These are phyloP conservation scores for Eulemur albifrons DNA, from an alignment of 2,797 vertebrate species.

Conservation along the genomic window DNA sequence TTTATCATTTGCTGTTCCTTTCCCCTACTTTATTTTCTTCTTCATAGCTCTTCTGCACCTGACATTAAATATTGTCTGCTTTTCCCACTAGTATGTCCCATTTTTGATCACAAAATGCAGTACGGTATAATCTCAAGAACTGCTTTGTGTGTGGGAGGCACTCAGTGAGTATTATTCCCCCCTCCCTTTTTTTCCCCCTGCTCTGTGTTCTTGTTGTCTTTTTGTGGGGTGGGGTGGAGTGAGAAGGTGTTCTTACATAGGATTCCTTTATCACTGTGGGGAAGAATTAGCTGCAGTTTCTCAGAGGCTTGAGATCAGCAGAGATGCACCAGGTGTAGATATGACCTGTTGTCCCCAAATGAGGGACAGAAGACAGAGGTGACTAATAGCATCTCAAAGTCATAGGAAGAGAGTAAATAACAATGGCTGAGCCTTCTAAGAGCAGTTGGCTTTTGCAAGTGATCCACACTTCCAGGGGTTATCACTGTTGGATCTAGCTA, in stretches of 20 bases:
- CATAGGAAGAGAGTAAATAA: neutral
- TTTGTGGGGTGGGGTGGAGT: neutral
- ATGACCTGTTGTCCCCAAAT: neutral
- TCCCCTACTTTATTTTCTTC: neutral
- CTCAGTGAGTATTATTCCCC: neutral
- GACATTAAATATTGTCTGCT: neutral
- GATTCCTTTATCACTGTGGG: neutral
- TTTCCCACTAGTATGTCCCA: neutral
- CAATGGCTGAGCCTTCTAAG: neutral
- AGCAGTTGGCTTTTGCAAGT: neutral
- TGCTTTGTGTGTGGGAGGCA: neutral
- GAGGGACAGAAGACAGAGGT: neutral
- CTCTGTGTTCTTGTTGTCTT: neutral
- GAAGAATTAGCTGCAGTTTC: neutral
- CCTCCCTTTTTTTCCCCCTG: neutral
- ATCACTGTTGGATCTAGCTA: neutral
- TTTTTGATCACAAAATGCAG: neutral
- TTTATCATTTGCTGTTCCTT: neutral
- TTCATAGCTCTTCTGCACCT: neutral
- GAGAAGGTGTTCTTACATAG: neutral
- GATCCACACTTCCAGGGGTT: neutral
- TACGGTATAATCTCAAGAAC: neutral
- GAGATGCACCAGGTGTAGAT: neutral
- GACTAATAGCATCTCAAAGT: neutral
- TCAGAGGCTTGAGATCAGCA: neutral